Evolutionary conservation across 2,888 invertebrate genomes (phyloP).

Genomic region (Campoletis raptor): DNA sequence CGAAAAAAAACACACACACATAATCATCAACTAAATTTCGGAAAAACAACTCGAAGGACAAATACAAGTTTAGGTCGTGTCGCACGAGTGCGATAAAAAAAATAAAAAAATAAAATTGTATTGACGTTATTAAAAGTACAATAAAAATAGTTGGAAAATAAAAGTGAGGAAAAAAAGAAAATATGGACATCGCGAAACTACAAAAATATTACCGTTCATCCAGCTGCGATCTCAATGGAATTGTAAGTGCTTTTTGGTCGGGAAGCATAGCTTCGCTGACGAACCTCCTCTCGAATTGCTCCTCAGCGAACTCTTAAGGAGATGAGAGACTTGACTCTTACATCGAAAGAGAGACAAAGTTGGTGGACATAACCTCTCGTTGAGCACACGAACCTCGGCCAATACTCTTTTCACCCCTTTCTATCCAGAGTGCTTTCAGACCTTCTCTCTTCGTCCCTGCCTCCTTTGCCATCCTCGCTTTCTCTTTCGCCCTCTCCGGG

Average conservation of each 20-base stretch:
- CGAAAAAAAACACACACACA: not conserved
- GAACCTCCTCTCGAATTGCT: slow-evolving; percentile 53
- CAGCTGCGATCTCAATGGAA: slow-evolving; percentile 68
- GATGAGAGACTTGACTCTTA: slow-evolving; percentile 23
- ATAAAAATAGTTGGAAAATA: slow-evolving; percentile 3
- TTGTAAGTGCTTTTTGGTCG: slow-evolving; percentile 59
- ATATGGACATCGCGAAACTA: slow-evolving; percentile 76
- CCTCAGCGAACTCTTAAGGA: slow-evolving; percentile 46
- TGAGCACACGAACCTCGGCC: slow-evolving; percentile 67
- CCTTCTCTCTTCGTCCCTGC: not conserved
- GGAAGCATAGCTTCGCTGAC: slow-evolving; percentile 26
- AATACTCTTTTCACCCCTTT: slow-evolving; percentile 51
- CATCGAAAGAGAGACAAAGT: slow-evolving; percentile 26
- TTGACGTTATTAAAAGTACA: slow-evolving; percentile 15
- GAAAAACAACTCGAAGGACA: too few relatives aligned
- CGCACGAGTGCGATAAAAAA: not conserved
- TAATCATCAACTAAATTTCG: not conserved
- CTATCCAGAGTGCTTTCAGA: not conserved
- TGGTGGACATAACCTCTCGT: slow-evolving; percentile 61
- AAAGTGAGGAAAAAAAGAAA: slow-evolving; percentile 46
- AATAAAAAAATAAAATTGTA: too few relatives aligned
- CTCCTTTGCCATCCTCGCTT: not conserved
- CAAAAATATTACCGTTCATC: slow-evolving; percentile 76
- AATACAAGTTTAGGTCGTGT: not conserved
- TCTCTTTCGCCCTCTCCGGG: not conserved